Conservation (phyloP, 1,140 invertebrate species). For the Trigoniulus corallinus region DNA sequence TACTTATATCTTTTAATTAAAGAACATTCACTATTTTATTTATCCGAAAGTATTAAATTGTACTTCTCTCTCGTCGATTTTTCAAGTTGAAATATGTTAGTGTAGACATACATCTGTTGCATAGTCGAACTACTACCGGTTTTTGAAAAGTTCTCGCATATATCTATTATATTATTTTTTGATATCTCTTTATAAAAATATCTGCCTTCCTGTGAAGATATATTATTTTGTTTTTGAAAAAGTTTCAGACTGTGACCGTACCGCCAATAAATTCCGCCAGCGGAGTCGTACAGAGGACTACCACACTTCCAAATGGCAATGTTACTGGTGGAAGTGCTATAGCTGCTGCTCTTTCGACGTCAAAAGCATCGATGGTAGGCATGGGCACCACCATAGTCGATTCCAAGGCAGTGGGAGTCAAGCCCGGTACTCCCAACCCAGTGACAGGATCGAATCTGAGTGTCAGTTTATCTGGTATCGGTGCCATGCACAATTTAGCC, state of each 20-base stretch:
- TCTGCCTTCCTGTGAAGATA: no score
- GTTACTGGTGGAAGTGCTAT: neutral
- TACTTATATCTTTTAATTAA: no score
- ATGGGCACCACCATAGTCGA: neutral
- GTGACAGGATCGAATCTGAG: neutral
- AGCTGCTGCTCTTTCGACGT: neutral
- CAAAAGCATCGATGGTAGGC: neutral
- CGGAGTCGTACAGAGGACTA: constrained; percentile 12
- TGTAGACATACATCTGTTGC: no score
- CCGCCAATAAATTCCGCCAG: constrained; percentile 24
- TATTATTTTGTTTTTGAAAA: neutral
- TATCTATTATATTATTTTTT: no score
- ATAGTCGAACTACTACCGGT: no score
- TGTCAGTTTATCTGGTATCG: neutral
- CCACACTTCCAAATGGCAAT: constrained; percentile 39
- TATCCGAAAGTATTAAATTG: no score
- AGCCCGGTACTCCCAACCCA: neutral
- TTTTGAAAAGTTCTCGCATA: no score
- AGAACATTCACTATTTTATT: no score
- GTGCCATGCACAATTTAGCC: constrained; percentile 23
- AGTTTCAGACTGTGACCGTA: neutral
- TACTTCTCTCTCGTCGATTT: no score
- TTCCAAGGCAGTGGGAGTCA: neutral
- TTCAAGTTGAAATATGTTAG: no score
- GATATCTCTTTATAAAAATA: no score